These are phyloP conservation scores for Neocrepidodera transversa DNA, from an alignment of 2,888 invertebrate species.

Conservation along the genomic window DNA sequence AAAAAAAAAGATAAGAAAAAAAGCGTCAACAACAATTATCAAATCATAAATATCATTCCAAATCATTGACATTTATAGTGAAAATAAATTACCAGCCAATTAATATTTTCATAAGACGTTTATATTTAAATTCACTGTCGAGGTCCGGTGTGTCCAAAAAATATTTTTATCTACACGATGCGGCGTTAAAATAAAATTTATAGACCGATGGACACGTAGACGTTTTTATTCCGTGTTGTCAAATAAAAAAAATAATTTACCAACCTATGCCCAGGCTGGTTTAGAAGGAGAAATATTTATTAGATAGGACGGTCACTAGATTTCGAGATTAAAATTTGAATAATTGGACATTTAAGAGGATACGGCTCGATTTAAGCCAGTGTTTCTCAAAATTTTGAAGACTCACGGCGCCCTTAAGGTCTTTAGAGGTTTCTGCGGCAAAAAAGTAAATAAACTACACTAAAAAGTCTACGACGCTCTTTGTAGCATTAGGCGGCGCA, in stretches of 20 bases:
- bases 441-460: too few relatives aligned
- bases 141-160: conserved; percentile 19
- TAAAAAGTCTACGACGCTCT: too few relatives aligned
- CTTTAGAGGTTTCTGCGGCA: too few relatives aligned
- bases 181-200: conserved; percentile 35
- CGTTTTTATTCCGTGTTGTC: conserved; percentile 34
- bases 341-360: conserved; percentile 48
- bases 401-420: too few relatives aligned
- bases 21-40: conserved; percentile 11
- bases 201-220: conserved; percentile 30
- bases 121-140: conserved; percentile 31
- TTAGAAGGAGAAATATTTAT: conserved; percentile 33
- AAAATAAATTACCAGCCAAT: conserved; percentile 28
- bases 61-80: conserved; percentile 22
- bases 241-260: conserved; percentile 37
- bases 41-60: conserved; percentile 11
- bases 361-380: not conserved
- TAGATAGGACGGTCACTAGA: conserved; percentile 30
- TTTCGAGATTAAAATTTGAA: conserved; percentile 33
- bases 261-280: conserved; percentile 15
- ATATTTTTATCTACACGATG: conserved; percentile 28
- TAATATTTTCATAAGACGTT: conserved; percentile 32
- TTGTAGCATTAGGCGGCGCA: too few relatives aligned
- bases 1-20: not conserved
- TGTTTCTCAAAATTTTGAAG: too few relatives aligned